A percentile compares a stretch with the other conserved stretches of the same genome.
Conservation (phyloP, 2,888 invertebrate genomes). For the Andrena praecox region DNA sequence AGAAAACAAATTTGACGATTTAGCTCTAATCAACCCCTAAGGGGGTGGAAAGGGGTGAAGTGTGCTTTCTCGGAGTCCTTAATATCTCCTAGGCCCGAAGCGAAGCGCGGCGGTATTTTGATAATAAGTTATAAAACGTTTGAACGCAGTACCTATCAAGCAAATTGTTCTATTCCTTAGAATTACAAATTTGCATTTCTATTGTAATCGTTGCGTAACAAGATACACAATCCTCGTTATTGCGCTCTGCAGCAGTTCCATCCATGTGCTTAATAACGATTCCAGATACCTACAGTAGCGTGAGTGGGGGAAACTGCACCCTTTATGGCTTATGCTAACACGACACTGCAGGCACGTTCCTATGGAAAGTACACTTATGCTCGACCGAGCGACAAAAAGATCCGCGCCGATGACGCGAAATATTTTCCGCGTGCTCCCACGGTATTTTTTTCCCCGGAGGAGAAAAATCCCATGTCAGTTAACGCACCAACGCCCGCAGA, state of each 20-base stretch:
- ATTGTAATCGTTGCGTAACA: background rate
- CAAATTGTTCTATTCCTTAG: no score
- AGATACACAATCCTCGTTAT: background rate
- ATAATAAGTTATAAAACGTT: no score
- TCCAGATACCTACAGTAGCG: constrained; percentile 36
- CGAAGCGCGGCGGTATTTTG: no score
- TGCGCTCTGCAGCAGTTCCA: background rate
- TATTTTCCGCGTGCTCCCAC: constrained; percentile 55
- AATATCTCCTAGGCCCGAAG: no score
- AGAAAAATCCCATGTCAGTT: constrained; percentile 65
- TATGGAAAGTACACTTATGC: constrained; percentile 49
- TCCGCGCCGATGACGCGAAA: constrained; percentile 63
- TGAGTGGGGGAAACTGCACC: constrained; percentile 40
- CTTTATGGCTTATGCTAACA: constrained; percentile 6
- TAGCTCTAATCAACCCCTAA: no score
- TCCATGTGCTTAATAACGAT: constrained; percentile 38
- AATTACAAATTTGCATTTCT: no score
- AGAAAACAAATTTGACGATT: no score
- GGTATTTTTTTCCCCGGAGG: constrained; percentile 54
- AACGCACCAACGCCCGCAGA: constrained; percentile 69
- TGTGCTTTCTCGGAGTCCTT: no score
- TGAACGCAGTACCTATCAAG: no score
- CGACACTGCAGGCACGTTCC: constrained; percentile 38
- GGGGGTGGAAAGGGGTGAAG: no score
- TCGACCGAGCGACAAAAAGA: constrained; percentile 72